Evolutionary conservation across 2,113 vertebrate species (phyloP).

Genomic region (Micronisus gabar): DNA sequence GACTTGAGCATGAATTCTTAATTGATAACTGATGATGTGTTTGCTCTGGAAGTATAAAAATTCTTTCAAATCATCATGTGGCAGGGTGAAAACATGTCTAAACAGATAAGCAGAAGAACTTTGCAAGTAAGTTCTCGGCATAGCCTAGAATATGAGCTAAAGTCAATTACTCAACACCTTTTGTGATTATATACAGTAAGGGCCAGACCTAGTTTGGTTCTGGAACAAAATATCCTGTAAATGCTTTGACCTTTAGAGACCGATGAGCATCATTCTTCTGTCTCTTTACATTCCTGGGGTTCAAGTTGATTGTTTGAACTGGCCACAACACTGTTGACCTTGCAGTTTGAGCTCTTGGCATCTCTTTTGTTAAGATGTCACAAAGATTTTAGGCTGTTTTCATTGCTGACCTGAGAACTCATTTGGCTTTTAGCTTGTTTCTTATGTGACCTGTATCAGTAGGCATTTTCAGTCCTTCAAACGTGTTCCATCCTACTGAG

Average conservation of each 20-base stretch:
- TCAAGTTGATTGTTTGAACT: slow-evolving; percentile 71
- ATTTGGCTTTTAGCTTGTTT: slow-evolving; percentile 62
- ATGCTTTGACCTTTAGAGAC: neutral
- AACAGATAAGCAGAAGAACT: neutral
- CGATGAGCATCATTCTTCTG: slow-evolving; percentile 18
- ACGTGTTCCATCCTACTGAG: neutral
- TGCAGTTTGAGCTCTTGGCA: slow-evolving; percentile 59
- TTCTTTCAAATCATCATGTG: neutral
- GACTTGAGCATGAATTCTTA: neutral
- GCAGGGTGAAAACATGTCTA: neutral
- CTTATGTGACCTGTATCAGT: neutral
- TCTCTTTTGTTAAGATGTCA: slow-evolving; percentile 75
- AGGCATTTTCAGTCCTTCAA: neutral
- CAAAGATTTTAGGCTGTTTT: slow-evolving; percentile 74
- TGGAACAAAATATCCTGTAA: neutral
- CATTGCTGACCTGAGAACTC: slow-evolving; percentile 63
- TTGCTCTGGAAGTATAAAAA: neutral
- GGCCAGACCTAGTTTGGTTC: neutral
- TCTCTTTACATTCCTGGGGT: slow-evolving; percentile 42
- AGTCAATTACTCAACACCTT: neutral
- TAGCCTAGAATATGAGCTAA: neutral
- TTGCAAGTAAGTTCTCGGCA: neutral
- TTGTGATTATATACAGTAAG: neutral
- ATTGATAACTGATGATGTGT: neutral
- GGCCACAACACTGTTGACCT: slow-evolving; percentile 60